Percentiles rank a stretch among this genome's conserved stretches.
Evolutionary conservation across 2,797 vertebrate genomes (phyloP).

Genomic region (Petrocephalus schoutedeni): DNA sequence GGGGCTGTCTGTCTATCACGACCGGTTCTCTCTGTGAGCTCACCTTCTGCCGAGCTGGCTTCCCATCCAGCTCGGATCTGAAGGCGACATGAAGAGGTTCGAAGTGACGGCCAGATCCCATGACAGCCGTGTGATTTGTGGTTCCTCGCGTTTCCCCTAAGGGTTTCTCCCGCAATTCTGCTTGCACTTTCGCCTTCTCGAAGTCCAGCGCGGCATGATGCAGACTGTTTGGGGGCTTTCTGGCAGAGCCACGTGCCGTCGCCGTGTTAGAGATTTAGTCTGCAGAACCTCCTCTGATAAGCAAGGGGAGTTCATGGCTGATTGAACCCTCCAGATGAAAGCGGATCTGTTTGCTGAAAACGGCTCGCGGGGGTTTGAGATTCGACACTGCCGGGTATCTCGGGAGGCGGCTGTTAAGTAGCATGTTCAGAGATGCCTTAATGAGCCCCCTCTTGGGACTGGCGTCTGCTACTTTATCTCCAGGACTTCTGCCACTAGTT

Average conservation of each 20-base stretch:
- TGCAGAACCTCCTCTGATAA: background rate
- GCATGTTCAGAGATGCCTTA: background rate
- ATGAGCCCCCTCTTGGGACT: background rate
- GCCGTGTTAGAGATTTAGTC: background rate
- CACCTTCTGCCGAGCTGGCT: background rate
- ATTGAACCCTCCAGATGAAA: background rate
- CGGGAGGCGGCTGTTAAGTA: background rate
- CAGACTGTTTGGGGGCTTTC: background rate
- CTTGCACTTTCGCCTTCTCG: background rate
- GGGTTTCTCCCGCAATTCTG: background rate
- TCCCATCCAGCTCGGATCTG: background rate
- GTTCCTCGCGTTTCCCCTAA: background rate
- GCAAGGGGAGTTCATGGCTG: background rate
- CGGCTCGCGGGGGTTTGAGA: background rate
- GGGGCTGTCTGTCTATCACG: background rate
- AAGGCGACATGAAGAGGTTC: background rate
- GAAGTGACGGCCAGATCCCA: background rate
- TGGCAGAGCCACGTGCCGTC: background rate
- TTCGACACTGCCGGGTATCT: background rate
- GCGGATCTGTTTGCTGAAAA: background rate
- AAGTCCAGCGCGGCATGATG: background rate
- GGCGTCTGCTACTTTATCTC: background rate
- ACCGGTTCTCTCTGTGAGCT: background rate
- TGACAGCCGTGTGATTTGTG: background rate
- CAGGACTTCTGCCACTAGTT: background rate